These are phyloP conservation scores for Aurelia aurita complex sp. Pacific DNA, from an alignment of 30 jellyfish, hydroid and myxozoan genomes.

Conservation along the genomic window DNA sequence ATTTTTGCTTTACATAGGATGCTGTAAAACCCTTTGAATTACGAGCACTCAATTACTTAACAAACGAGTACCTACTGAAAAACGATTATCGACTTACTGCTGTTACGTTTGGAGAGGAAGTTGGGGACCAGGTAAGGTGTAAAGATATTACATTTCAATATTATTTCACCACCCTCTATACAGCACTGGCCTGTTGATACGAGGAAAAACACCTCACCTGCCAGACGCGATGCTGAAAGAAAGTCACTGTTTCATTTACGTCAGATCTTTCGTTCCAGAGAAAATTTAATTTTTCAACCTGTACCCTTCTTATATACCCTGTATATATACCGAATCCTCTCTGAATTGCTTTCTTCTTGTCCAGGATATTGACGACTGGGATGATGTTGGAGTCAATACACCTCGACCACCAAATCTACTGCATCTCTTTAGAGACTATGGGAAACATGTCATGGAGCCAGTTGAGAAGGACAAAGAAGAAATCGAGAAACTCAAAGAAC, in stretches of 20 bases:
- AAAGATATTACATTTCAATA: too few species aligned
- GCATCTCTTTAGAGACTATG: constrained; percentile 81
- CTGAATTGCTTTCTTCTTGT: neutral
- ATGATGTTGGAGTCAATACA: constrained; percentile 94
- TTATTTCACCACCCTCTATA: too few species aligned
- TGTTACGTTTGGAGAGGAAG: constrained; percentile 94
- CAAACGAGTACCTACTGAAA: constrained; percentile 82
- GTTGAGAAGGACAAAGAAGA: constrained; percentile 64
- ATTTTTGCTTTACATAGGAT: constrained; percentile 29
- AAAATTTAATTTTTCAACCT: too few species aligned
- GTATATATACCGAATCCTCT: neutral
- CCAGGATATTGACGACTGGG: constrained; percentile 98
- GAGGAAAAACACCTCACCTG: too few species aligned
- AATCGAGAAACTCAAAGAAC: constrained; percentile 56
- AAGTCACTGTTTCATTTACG: too few species aligned
- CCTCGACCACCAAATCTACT: constrained; percentile 90
- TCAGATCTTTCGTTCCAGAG: too few species aligned
- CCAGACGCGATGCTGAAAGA: too few species aligned
- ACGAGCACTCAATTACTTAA: constrained; percentile 81
- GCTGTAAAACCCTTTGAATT: constrained; percentile 81
- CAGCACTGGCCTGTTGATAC: too few species aligned
- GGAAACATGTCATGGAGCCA: constrained; percentile 91
- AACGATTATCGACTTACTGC: constrained; percentile 86
- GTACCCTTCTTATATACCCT: neutral
- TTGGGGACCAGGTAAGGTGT: constrained; percentile 84